Conservation (phyloP, 1,140 invertebrate genomes). For the Pachypeltis micranthus region DNA sequence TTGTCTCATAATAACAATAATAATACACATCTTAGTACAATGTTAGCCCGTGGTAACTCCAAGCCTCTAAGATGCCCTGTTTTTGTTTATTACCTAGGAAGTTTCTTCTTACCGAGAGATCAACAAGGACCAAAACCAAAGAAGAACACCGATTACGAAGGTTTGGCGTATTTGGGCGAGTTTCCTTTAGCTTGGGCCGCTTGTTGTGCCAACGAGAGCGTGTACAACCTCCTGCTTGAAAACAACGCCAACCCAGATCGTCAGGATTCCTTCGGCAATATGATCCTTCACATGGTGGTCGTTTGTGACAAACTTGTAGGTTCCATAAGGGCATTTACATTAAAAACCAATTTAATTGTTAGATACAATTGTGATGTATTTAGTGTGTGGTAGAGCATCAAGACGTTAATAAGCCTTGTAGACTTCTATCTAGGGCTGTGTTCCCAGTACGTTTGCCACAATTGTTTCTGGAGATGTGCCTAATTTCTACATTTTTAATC, state of each 20-base stretch:
- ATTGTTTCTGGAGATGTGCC: no score
- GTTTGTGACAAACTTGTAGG: slow-evolving; percentile 91
- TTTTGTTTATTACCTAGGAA: slow-evolving; percentile 41
- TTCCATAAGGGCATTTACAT: no score
- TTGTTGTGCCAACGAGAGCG: slow-evolving; percentile 89
- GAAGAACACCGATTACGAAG: slow-evolving; percentile 85
- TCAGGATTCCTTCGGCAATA: slow-evolving; percentile 87
- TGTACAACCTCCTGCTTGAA: slow-evolving; percentile 92
- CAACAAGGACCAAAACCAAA: slow-evolving; percentile 64
- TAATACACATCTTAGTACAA: no score
- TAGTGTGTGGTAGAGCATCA: no score
- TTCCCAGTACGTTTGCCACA: no score
- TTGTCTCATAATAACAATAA: no score
- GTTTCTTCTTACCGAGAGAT: slow-evolving; percentile 83
- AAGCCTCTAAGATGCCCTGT: not conserved
- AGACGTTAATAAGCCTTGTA: no score
- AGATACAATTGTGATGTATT: no score
- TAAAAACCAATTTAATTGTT: no score
- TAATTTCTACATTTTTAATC: no score
- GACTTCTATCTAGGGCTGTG: no score
- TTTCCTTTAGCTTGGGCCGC: slow-evolving; percentile 94
- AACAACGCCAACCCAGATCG: slow-evolving; percentile 82
- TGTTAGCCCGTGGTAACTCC: no score
- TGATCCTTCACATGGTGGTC: slow-evolving; percentile 96
- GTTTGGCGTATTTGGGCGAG: slow-evolving; percentile 87